Base-by-base conservation (phyloP, 2,797 vertebrate genomes). In the Syndactyla subalaris region DNA sequence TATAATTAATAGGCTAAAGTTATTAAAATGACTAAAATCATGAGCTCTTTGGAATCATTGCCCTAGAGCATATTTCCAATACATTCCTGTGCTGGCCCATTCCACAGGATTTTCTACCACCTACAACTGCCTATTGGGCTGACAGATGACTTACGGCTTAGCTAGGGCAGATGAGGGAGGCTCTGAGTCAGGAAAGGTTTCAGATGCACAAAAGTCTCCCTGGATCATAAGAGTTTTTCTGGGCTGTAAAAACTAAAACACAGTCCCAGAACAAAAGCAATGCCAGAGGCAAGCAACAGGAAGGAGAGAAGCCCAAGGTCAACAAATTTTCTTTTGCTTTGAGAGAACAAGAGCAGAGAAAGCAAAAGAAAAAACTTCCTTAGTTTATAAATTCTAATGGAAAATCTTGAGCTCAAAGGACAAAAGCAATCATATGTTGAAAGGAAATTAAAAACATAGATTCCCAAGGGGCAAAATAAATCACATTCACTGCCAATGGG, bases 241-340 rank as follows among this genome's bases (percentile, higher is more conserved):
- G 43, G 43, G 59, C 43, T 77, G 18, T 45, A 71, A 74, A 85
- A 94, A 80, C 27, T 43, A 48, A 91, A 88, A 71, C 26, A 73
- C 16, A 49, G 23, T 63, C 52, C 32, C 16, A 88, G 79, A 89
- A 94, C 26, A 95, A 92, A 89, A 74, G 79, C 48, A 85, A 49
- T 61, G 88, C 62, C 85, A 92, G 57, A 85, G 46, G 52, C 52
- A 84, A 46, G 41, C 62, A 90, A 61, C 10, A 49, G 66, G 38
- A 89, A 82, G 57, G 57, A 86, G 29, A 81, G 41, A 84, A 88
- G 38, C 52, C 68, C 68, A 90, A 78, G 57, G 83, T 90, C 83
- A 95, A 90, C 45, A 88, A 27, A 58, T 85, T 86, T 73, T 74
- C 57, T 86, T 88, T 36, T 81, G 49, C 73, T 93, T 65, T 81